Evolutionary conservation across 2,888 invertebrate species (phyloP).

Genomic region (Plagodis dolabraria): DNA sequence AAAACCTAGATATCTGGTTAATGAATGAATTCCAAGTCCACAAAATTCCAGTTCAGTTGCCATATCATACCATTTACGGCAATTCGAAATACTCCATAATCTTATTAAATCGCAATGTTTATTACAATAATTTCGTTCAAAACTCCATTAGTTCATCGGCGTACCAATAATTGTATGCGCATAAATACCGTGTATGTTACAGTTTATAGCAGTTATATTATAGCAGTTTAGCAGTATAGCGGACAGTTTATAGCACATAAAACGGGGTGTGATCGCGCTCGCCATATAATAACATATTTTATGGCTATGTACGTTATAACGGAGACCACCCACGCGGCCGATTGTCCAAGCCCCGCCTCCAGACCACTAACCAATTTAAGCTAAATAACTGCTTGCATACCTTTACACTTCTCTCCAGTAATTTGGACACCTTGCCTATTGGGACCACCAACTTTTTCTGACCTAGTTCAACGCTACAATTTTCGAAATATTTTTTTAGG

Average conservation of each 20-base stretch:
- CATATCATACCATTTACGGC: conserved; percentile 6
- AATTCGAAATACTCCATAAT: conserved; percentile 15
- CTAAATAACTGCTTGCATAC: conserved; percentile 47
- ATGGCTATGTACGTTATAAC: conserved; percentile 58
- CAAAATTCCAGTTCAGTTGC: not conserved
- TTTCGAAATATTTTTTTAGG: not conserved
- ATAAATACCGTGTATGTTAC: conserved; percentile 39
- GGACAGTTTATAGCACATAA: conserved; percentile 63
- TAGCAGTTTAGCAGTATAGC: conserved; percentile 45
- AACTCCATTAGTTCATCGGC: conserved; percentile 28
- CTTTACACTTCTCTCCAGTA: conserved; percentile 37
- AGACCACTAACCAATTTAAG: conserved; percentile 69
- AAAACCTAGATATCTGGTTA: not conserved
- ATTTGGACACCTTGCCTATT: conserved; percentile 61
- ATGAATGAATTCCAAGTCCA: not conserved
- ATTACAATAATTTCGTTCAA: conserved; percentile 31
- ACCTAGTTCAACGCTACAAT: conserved; percentile 27
- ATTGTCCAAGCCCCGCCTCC: conserved; percentile 68
- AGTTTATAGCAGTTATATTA: conserved; percentile 34
- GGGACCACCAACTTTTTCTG: conserved; percentile 30
- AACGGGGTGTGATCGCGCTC: conserved; percentile 65
- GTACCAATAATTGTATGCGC: conserved; percentile 29
- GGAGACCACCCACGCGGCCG: conserved; percentile 72
- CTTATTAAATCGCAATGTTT: conserved; percentile 19
- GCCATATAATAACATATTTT: conserved; percentile 67